Evolutionary conservation across 2,113 vertebrate genomes (phyloP).

Genomic region (Rutilus rutilus): DNA sequence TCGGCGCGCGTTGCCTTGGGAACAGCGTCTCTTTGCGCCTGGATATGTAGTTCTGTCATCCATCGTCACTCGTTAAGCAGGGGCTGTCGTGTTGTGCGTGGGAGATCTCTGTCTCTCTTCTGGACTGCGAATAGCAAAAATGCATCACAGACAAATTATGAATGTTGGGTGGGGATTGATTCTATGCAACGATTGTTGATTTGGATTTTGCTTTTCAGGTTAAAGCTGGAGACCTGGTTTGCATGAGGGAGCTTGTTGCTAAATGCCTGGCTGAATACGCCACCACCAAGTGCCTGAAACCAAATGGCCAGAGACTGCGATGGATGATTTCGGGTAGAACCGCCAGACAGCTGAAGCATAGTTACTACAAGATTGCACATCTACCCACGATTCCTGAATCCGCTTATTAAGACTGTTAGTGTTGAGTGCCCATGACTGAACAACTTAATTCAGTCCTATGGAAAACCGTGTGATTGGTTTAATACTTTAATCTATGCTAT

Average conservation of each 20-base stretch:
- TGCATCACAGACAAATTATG: no score
- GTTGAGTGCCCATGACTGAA: slow-evolving; percentile 43
- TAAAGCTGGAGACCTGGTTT: slow-evolving; percentile 83
- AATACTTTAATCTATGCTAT: background rate
- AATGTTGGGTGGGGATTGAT: no score
- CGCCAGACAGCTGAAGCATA: slow-evolving; percentile 89
- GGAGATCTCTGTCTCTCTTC: no score
- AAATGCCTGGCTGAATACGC: slow-evolving; percentile 94
- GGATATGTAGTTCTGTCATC: no score
- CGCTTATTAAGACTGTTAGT: slow-evolving; percentile 66
- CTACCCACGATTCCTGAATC: slow-evolving; percentile 96
- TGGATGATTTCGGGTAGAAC: slow-evolving; percentile 96
- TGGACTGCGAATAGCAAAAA: no score
- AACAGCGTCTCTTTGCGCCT: no score
- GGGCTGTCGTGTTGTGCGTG: no score
- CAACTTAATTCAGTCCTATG: background rate
- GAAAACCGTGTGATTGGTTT: background rate
- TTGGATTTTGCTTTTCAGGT: slow-evolving; percentile 71
- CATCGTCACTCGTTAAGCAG: no score
- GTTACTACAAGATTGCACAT: slow-evolving; percentile 92
- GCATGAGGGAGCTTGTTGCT: slow-evolving; percentile 86
- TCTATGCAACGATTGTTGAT: no score
- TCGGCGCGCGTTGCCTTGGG: no score
- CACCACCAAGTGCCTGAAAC: slow-evolving; percentile 87
- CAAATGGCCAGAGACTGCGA: slow-evolving; percentile 89